Evolutionary conservation across 30 jellyfish, hydroid and myxozoan genomes (phyloP).

Genomic region (Turritopsis rubra): DNA sequence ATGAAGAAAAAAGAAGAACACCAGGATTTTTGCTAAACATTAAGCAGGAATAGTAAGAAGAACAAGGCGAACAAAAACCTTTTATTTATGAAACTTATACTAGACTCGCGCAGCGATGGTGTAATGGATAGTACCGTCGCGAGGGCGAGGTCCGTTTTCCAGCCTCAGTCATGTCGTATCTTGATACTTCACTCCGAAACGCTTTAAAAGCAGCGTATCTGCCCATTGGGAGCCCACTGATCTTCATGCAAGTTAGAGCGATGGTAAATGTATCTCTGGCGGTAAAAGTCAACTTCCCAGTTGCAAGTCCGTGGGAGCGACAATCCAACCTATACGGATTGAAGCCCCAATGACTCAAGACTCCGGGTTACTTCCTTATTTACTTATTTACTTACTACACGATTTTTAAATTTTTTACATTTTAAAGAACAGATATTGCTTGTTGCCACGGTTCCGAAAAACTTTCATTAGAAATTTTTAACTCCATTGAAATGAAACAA

Average conservation of each 20-base stretch:
- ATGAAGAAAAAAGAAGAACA: no score
- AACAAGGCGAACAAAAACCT: no score
- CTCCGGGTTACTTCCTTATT: not conserved
- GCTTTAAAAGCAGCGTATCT: not conserved
- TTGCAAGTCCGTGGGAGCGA: not conserved
- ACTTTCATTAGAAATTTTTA: no score
- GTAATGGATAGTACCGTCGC: not conserved
- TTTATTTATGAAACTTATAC: no score
- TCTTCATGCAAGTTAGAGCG: not conserved
- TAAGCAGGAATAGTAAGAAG: no score
- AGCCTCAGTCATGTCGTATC: not conserved
- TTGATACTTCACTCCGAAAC: not conserved
- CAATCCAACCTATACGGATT: not conserved
- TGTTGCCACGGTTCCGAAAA: no score
- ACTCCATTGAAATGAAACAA: no score
- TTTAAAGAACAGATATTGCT: no score
- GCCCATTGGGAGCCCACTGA: not conserved
- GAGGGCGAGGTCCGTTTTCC: not conserved
- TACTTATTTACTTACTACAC: not conserved
- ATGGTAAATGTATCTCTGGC: not conserved
- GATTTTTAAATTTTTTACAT: not conserved
- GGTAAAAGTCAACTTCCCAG: not conserved
- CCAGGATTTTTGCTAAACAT: no score
- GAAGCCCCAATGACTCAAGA: not conserved
- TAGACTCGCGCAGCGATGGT: no score